Evolutionary conservation across 2,888 invertebrate species (phyloP).

Genomic region (Spilosoma lubricipeda): DNA sequence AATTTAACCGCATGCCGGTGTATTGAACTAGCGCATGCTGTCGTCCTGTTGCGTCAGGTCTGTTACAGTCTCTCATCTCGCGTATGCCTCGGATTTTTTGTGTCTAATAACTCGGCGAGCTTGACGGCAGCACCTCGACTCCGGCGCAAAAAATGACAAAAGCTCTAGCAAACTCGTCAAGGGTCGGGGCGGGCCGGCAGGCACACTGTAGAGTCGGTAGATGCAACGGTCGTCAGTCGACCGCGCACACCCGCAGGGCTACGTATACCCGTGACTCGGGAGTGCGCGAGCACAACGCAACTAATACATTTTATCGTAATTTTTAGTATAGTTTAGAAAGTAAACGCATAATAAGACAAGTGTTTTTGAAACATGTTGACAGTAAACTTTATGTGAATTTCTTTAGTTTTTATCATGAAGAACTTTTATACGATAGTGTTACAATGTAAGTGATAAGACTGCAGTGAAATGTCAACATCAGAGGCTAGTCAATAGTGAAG

Average conservation of each 20-base stretch:
- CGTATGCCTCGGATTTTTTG: slow-evolving; percentile 78
- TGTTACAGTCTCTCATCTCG: slow-evolving; percentile 77
- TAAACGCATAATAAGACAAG: slow-evolving; percentile 34
- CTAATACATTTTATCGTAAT: slow-evolving; percentile 30
- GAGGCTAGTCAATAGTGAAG: slow-evolving; percentile 74
- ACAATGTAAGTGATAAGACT: slow-evolving; percentile 78
- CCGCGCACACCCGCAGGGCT: slow-evolving; percentile 56
- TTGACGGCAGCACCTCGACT: slow-evolving; percentile 84
- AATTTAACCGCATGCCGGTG: slow-evolving; percentile 77
- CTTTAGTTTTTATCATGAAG: slow-evolving; percentile 50
- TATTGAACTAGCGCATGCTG: slow-evolving; percentile 72
- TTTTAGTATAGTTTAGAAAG: slow-evolving; percentile 24
- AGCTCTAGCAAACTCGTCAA: slow-evolving; percentile 69
- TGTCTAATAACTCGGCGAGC: slow-evolving; percentile 83
- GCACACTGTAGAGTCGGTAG: slow-evolving; percentile 44
- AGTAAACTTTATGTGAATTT: slow-evolving; percentile 61
- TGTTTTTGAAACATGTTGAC: slow-evolving; percentile 45
- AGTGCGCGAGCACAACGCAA: slow-evolving; percentile 28
- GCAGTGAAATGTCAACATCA: slow-evolving; percentile 71
- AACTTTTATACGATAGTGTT: slow-evolving; percentile 62
- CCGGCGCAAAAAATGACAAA: slow-evolving; percentile 86
- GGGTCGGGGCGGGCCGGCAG: slow-evolving; percentile 72
- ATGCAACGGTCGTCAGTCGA: slow-evolving; percentile 68
- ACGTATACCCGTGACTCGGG: slow-evolving; percentile 23
- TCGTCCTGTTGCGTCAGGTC: slow-evolving; percentile 74